Evolutionary conservation across 2,797 vertebrate species (phyloP), one percentile per base, ranked within the genome.

Genomic region (Halcyon leucocephala): DNA sequence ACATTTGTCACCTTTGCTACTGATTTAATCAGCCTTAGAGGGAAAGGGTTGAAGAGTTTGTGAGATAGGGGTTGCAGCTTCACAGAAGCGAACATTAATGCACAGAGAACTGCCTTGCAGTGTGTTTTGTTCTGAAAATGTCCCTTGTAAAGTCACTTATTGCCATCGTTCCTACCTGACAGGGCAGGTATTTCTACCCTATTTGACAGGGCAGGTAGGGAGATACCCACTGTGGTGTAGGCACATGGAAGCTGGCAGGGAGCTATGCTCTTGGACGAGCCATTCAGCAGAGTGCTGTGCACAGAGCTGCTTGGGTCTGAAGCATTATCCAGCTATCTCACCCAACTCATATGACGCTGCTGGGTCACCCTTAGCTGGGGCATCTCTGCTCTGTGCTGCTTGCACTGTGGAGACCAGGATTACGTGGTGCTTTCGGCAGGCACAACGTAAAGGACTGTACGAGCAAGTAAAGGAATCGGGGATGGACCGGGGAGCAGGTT

Each of bases 271-370:
- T 7, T 2, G 65, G 72, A 22, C 0, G 18, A 66, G 65, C 5
- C 1, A 7, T 20, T 65, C 44, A 7, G 70, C 28, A 1, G 0
- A 19, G 39, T 8, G 1, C 52, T 6, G 4, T 3, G 35, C 41
- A 11, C 41, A 19, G 21, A 28, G 39, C 7, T 1, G 1, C 42
- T 1, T 0, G 57, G 52, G 6, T 21, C 0, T 0, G 22, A 17
- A 65, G 90, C 17, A 0, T 48, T 24, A 14, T 6, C 62, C 14
- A 3, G 25, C 57, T 14, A 0, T 44, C 0, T 22, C 3, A 4
- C 60, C 65, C 48, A 4, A 1, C 4, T 46, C 44, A 35, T 15
- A 35, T 15, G 19, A 0, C 5, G 82, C 81, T 39, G 65, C 82
- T 24, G 82, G 11, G 14, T 8, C 0, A 0, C 41, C 58, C n/a